phyloP scores from a whole-genome alignment of 2,888 invertebrate species.

The Choreutis nemorana region DNA sequence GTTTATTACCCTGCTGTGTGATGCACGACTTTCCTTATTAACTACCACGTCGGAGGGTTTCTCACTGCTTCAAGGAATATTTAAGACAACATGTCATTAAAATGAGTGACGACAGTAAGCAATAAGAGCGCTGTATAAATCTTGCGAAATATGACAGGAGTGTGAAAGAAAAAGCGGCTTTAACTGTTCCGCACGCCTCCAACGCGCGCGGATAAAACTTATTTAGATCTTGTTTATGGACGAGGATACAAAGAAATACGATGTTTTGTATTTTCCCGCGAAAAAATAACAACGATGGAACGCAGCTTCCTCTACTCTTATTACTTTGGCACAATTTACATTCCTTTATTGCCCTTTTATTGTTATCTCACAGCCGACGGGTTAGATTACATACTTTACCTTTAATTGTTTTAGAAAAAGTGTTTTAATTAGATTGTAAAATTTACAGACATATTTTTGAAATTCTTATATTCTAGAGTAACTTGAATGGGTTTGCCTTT shows the following conservation, averaged over 20 bases:
- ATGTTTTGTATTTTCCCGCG: slow-evolving; percentile 7
- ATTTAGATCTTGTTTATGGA: slow-evolving; percentile 24
- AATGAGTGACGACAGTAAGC: slow-evolving; percentile 19
- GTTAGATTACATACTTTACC: no score
- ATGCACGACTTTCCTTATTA: slow-evolving; percentile 21
- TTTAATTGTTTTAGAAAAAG: no score
- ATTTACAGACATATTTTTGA: no score
- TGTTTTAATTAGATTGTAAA: no score
- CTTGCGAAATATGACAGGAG: slow-evolving; percentile 20
- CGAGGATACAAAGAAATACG: slow-evolving; percentile 22
- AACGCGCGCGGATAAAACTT: slow-evolving; percentile 16
- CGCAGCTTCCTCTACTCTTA: slow-evolving; percentile 11
- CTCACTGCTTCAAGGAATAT: slow-evolving; percentile 14
- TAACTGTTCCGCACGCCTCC: slow-evolving; percentile 15
- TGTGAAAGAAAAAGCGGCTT: slow-evolving; percentile 19
- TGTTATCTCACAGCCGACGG: no score
- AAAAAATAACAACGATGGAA: slow-evolving; percentile 19
- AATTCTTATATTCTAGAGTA: no score
- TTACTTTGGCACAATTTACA: slow-evolving; percentile 9
- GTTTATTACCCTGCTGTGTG: slow-evolving; percentile 18
- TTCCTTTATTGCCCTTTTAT: no score
- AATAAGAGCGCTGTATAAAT: slow-evolving; percentile 25
- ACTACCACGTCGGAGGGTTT: slow-evolving; percentile 8
- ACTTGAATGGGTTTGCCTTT: no score
- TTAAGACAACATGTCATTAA: slow-evolving; percentile 25